Conservation (phyloP, 2,888 invertebrate species). For the Antheraea yamamai region DNA sequence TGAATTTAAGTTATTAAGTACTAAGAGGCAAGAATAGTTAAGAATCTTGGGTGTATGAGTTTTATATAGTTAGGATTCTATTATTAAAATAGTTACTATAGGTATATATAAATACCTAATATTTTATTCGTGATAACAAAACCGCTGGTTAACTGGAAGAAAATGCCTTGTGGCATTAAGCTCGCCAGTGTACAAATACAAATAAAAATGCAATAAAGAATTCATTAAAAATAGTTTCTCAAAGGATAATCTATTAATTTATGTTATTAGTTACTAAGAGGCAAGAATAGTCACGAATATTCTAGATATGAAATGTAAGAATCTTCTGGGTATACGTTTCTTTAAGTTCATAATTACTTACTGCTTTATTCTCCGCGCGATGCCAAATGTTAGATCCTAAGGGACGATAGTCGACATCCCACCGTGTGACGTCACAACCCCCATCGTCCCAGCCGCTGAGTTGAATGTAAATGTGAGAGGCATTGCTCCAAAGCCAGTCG, state of each 20-base stretch:
- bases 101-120: no score
- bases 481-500: slow-evolving; percentile 90
- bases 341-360: slow-evolving; percentile 36
- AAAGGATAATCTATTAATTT: no score
- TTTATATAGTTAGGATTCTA: background rate
- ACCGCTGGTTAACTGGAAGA: no score
- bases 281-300: background rate
- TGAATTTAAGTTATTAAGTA: no score
- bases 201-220: no score
- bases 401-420: slow-evolving; percentile 88
- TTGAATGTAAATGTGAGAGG: slow-evolving; percentile 90
- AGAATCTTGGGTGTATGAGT: background rate
- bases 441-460: slow-evolving; percentile 92
- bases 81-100: no score
- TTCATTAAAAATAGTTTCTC: no score
- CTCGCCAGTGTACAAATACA: no score
- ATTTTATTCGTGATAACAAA: no score
- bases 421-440: slow-evolving; percentile 91
- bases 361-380: slow-evolving; percentile 71
- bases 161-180: no score
- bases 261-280: no score
- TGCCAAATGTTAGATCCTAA: slow-evolving; percentile 77
- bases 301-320: background rate
- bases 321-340: background rate
- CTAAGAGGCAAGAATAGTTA: background rate